Evolutionary conservation across 2,797 vertebrate species (phyloP).

Genomic region (Pogonophryne albipinna): DNA sequence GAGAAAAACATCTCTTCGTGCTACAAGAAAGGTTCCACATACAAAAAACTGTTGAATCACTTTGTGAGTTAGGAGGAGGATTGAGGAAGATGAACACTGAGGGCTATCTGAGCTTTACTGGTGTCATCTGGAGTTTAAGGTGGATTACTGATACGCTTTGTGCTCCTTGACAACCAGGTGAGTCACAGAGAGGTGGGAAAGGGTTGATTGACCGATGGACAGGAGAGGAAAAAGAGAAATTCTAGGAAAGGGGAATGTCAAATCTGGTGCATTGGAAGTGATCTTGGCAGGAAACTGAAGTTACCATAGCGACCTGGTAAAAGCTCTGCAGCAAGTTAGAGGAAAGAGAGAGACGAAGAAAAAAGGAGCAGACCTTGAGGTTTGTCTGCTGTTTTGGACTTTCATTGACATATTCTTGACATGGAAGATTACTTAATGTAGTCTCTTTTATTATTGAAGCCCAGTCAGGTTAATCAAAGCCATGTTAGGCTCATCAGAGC

Average conservation of each 20-base stretch:
- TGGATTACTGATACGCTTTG: slow-evolving; percentile 31
- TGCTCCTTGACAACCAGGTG: slow-evolving; percentile 31
- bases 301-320: slow-evolving; percentile 81
- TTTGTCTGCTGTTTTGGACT: slow-evolving; percentile 37
- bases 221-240: slow-evolving; percentile 55
- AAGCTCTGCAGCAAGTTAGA: slow-evolving; percentile 68
- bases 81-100: slow-evolving; percentile 17
- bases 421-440: slow-evolving; percentile 8
- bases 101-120: slow-evolving; percentile 20
- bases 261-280: slow-evolving; percentile 72
- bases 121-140: slow-evolving; percentile 39
- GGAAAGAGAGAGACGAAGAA: slow-evolving; percentile 26
- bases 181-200: slow-evolving; percentile 42
- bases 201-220: slow-evolving; percentile 50
- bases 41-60: slow-evolving; percentile 4
- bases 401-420: slow-evolving; percentile 23
- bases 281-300: slow-evolving; percentile 77
- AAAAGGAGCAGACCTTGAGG: slow-evolving; percentile 66
- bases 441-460: slow-evolving; percentile 39
- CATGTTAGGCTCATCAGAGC: slow-evolving; percentile 49
- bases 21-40: neutral
- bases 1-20: neutral
- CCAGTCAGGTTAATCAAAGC: slow-evolving; percentile 57
- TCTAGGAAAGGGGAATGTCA: slow-evolving; percentile 68
- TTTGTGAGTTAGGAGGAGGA: slow-evolving; percentile 4